phyloP scores from a whole-genome alignment of 2,888 invertebrate genomes.

The Agrenia bidenticulata region DNA sequence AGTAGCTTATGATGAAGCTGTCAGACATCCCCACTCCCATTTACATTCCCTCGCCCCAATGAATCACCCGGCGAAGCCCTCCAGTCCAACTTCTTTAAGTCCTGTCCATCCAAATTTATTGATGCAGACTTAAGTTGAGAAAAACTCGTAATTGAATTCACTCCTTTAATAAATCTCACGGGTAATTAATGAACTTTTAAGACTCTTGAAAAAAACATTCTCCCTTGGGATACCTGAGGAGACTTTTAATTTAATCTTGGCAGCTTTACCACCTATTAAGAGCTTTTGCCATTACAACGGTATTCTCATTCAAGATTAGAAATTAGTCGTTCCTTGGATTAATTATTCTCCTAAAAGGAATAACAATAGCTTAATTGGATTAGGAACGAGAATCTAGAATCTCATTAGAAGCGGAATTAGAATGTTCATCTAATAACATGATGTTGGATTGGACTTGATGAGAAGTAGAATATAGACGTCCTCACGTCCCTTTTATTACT shows the following conservation, averaged over 20 bases:
- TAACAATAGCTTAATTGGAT: background rate
- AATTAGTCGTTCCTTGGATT: background rate
- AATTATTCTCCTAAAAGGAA: background rate
- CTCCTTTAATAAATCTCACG: constrained; percentile 8
- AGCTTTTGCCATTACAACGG: background rate
- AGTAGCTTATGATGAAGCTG: constrained; percentile 7
- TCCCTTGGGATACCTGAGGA: constrained; percentile 2
- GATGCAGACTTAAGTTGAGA: background rate
- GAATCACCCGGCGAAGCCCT: background rate
- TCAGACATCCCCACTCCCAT: constrained; percentile 1
- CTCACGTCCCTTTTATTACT: constrained; percentile 1
- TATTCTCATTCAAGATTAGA: background rate
- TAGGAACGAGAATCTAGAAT: too few species aligned
- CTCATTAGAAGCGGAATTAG: too few species aligned
- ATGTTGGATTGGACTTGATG: too few species aligned
- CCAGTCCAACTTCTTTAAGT: background rate
- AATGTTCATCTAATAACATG: too few species aligned
- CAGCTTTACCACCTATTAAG: background rate
- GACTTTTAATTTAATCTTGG: constrained; percentile 7
- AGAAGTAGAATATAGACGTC: background rate
- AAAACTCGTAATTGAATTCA: constrained; percentile 12
- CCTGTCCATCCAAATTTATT: background rate
- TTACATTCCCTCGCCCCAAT: background rate
- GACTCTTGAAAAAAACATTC: background rate
- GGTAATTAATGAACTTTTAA: constrained; percentile 4